Conservation (phyloP, 1,140 invertebrate species). For the Fopius arisanus region DNA sequence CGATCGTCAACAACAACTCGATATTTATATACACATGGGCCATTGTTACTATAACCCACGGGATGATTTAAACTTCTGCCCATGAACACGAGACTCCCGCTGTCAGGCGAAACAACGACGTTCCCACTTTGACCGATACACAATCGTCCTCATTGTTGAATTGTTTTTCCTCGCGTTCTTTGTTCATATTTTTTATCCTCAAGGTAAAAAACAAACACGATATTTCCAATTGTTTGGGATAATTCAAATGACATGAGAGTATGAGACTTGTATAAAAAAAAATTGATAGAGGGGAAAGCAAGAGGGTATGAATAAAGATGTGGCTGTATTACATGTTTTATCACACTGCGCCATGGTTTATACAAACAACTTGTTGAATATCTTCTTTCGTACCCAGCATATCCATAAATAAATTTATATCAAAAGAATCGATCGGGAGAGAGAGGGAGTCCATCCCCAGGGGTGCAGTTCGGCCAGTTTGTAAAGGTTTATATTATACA, state of each 20-base stretch:
- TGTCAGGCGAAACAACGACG: conserved; percentile 48
- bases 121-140: conserved; percentile 40
- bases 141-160: conserved; percentile 12
- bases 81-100: conserved; percentile 47
- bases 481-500: conserved; percentile 12
- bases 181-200: background rate
- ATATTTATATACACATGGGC: conserved; percentile 1
- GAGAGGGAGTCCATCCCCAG: background rate
- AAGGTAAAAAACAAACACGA: background rate
- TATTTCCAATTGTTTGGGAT: too few relatives aligned
- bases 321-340: background rate
- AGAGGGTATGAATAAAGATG: background rate
- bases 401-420: conserved; percentile 17
- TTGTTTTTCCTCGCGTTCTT: background rate
- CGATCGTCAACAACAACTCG: background rate
- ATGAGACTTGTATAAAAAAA: too few relatives aligned
- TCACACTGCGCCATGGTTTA: background rate
- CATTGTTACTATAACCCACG: background rate
- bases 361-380: conserved; percentile 14
- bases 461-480: conserved; percentile 3
- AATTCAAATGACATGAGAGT: background rate
- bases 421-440: conserved; percentile 4
- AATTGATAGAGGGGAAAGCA: background rate
- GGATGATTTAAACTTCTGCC: conserved; percentile 47
- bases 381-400: background rate